Conservation (phyloP, 2,113 vertebrate genomes). For the Rana temporaria region DNA sequence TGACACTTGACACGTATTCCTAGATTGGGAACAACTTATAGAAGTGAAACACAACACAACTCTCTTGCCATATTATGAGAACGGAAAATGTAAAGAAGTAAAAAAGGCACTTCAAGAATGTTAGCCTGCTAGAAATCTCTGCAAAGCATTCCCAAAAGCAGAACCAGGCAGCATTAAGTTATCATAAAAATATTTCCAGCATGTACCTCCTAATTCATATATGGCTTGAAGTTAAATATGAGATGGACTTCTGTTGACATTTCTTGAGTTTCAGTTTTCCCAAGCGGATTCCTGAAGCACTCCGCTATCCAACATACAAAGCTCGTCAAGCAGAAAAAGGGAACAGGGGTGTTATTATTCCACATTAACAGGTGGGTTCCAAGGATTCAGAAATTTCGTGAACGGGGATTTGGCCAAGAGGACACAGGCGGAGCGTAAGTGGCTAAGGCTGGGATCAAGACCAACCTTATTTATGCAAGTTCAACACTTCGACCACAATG, state of each 20-base stretch:
- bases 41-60: background rate
- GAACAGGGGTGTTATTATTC: slow-evolving; percentile 20
- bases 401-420: slow-evolving; percentile 42
- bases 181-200: slow-evolving; percentile 2
- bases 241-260: slow-evolving; percentile 9
- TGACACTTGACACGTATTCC: background rate
- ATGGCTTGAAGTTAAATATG: slow-evolving; percentile 18
- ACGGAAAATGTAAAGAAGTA: slow-evolving; percentile 5
- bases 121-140: slow-evolving; percentile 12
- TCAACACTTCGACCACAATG: slow-evolving; percentile 54
- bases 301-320: slow-evolving; percentile 12
- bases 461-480: slow-evolving; percentile 47
- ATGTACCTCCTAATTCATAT: slow-evolving; percentile 5
- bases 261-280: background rate
- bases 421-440: slow-evolving; percentile 46
- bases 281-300: slow-evolving; percentile 15
- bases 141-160: slow-evolving; percentile 33
- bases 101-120: slow-evolving; percentile 19
- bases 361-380: slow-evolving; percentile 29
- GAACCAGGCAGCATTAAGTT: slow-evolving; percentile 5
- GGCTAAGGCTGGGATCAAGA: slow-evolving; percentile 43
- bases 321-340: background rate
- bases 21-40: slow-evolving; percentile 13
- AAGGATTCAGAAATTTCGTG: slow-evolving; percentile 1
- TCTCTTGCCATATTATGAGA: background rate